A percentile compares a stretch with the other conserved stretches of the same genome.
Conservation (phyloP, 2,113 vertebrate species). For the Notiomystis cincta region DNA sequence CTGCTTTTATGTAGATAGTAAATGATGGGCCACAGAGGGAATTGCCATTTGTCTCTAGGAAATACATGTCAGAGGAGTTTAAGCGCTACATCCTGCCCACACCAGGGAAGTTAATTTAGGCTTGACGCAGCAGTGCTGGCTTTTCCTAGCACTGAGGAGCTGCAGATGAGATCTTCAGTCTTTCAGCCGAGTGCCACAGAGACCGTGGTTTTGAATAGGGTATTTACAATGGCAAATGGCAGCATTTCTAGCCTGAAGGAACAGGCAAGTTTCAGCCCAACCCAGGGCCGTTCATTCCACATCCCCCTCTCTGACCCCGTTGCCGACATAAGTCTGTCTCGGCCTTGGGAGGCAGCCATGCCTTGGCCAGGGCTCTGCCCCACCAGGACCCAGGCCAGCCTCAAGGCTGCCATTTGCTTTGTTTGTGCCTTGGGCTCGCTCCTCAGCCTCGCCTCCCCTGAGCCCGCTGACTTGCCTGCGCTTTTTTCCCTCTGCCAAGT, state of each 20-base stretch:
- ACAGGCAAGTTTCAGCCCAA: not conserved
- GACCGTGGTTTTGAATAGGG: not conserved
- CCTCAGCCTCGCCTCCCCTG: not conserved
- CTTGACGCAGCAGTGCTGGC: not conserved
- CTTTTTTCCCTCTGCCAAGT: conserved; percentile 26
- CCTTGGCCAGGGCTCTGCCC: not conserved
- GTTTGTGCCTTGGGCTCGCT: not conserved
- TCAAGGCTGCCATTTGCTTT: not conserved
- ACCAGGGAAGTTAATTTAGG: not conserved
- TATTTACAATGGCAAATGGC: not conserved
- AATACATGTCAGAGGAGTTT: not conserved
- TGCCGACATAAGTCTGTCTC: accelerated
- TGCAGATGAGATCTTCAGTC: not conserved
- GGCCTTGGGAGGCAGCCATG: not conserved
- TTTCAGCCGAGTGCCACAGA: not conserved
- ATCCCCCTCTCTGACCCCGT: not conserved
- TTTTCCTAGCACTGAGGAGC: not conserved
- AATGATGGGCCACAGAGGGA: conserved; percentile 10
- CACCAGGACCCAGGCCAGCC: not conserved
- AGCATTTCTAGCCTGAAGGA: not conserved
- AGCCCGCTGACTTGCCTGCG: not conserved
- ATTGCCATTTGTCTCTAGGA: not conserved
- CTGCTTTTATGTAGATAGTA: conserved; percentile 24
- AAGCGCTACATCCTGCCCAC: not conserved
- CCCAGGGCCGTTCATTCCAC: not conserved